phyloP scores from a whole-genome alignment of 2,888 invertebrate genomes.

The Leptinotarsa rubiginosa region DNA sequence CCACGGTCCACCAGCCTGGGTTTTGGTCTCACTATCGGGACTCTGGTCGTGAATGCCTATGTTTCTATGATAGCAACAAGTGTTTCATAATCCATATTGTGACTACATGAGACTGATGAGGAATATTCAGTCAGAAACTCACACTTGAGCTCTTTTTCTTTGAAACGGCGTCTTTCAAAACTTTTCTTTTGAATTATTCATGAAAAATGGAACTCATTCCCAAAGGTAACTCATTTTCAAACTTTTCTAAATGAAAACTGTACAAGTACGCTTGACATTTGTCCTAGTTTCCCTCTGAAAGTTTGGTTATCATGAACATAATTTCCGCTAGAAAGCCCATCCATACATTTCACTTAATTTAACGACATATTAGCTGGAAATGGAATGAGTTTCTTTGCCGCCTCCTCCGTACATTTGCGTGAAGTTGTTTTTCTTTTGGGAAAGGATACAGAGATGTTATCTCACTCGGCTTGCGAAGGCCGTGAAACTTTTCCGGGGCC shows the following conservation, averaged over 20 bases:
- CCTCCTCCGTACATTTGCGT: constrained; percentile 52
- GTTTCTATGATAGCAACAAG: no score
- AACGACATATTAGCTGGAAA: constrained; percentile 45
- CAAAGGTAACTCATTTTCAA: background rate
- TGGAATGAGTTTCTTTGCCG: constrained; percentile 55
- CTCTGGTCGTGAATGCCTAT: no score
- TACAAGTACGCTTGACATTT: background rate
- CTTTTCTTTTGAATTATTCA: no score
- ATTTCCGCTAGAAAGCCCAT: constrained; percentile 19
- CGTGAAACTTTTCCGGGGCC: constrained; percentile 57
- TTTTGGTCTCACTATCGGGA: no score
- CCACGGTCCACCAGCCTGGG: no score
- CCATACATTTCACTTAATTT: constrained; percentile 36
- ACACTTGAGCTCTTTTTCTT: no score
- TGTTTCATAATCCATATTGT: no score
- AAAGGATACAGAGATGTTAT: constrained; percentile 56
- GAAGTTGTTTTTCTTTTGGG: constrained; percentile 59
- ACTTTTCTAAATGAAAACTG: background rate
- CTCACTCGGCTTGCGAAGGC: constrained; percentile 54
- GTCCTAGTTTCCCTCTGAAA: constrained; percentile 1
- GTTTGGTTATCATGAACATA: constrained; percentile 15
- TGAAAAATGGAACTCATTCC: no score
- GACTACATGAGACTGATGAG: no score
- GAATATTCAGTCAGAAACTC: no score
- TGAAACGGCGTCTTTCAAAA: no score